These are phyloP conservation scores for Takifugu flavidus DNA, from an alignment of 2,113 vertebrate genomes.

Conservation along the genomic window DNA sequence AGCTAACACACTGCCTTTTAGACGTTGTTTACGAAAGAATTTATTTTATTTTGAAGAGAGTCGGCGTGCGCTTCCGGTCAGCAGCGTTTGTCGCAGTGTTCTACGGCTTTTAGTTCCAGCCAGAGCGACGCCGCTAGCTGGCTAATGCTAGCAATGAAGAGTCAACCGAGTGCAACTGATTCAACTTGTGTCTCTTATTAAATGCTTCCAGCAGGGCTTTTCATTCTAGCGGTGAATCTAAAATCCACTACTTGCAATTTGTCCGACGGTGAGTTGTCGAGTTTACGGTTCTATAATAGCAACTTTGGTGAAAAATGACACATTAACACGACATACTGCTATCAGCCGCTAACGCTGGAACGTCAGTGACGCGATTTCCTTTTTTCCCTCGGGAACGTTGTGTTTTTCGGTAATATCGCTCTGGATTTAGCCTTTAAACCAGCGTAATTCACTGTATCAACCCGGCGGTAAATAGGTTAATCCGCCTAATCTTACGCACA, in stretches of 20 bases:
- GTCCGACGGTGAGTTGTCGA: conserved; percentile 6
- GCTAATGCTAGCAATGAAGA: background rate
- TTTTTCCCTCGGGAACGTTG: too few relatives aligned
- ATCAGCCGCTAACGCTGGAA: too few relatives aligned
- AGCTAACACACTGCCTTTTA: too few relatives aligned
- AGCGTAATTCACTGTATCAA: too few relatives aligned
- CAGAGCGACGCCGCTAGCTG: conserved; percentile 54
- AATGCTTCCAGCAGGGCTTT: rapidly evolving
- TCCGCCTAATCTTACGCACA: too few relatives aligned
- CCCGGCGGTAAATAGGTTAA: too few relatives aligned
- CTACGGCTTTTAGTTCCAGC: conserved; percentile 20
- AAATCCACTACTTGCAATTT: background rate
- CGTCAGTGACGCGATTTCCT: too few relatives aligned
- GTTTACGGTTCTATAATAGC: background rate
- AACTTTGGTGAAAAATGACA: background rate
- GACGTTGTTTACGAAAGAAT: background rate
- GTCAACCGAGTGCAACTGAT: background rate
- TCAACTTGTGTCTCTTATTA: background rate
- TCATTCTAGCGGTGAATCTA: background rate
- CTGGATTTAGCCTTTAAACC: too few relatives aligned
- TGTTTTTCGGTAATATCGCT: too few relatives aligned
- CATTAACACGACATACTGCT: background rate
- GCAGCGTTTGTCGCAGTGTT: background rate
- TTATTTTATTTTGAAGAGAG: conserved; percentile 14
- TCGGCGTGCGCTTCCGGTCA: conserved; percentile 1